Conservation (phyloP, 2,113 vertebrate genomes). For the Galbula dea region DNA sequence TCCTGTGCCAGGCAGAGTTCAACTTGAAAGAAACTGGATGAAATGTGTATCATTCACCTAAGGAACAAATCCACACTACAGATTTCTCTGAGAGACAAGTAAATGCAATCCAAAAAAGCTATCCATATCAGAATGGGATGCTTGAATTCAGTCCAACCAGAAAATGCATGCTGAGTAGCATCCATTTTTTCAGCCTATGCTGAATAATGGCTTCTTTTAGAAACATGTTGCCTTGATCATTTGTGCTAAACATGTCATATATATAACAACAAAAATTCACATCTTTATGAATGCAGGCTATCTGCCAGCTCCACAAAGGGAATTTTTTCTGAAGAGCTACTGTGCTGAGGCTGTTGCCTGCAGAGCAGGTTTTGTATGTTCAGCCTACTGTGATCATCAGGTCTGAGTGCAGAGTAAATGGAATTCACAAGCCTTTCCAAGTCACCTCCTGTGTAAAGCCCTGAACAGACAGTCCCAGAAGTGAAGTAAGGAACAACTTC, state of each 20-base stretch:
- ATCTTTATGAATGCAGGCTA: constrained; percentile 9
- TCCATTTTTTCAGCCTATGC: constrained; percentile 16
- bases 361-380: constrained; percentile 46
- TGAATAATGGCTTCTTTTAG: constrained; percentile 13
- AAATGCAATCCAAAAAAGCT: constrained; percentile 12
- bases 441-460: constrained; percentile 49
- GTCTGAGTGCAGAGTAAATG: constrained; percentile 56
- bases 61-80: constrained; percentile 9
- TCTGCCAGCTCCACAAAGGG: constrained; percentile 24
- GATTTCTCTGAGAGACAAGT: constrained; percentile 41
- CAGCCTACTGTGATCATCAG: constrained; percentile 6
- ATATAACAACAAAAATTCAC: background rate
- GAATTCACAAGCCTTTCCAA: constrained; percentile 63
- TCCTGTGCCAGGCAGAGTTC: background rate
- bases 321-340: background rate
- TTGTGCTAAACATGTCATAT: background rate
- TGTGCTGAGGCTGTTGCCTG: background rate
- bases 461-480: constrained; percentile 51
- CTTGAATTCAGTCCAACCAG: constrained; percentile 32
- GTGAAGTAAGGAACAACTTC: constrained; percentile 43
- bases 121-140: constrained; percentile 40
- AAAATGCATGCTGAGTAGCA: constrained; percentile 15
- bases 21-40: constrained; percentile 16
- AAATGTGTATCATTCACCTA: constrained; percentile 31
- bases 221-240: background rate